A percentile compares a stretch with the other conserved stretches of the same genome.
Evolutionary conservation across 92 coral and sea anemone genomes (phyloP).

Genomic region (Palythoa heliodiscus): DNA sequence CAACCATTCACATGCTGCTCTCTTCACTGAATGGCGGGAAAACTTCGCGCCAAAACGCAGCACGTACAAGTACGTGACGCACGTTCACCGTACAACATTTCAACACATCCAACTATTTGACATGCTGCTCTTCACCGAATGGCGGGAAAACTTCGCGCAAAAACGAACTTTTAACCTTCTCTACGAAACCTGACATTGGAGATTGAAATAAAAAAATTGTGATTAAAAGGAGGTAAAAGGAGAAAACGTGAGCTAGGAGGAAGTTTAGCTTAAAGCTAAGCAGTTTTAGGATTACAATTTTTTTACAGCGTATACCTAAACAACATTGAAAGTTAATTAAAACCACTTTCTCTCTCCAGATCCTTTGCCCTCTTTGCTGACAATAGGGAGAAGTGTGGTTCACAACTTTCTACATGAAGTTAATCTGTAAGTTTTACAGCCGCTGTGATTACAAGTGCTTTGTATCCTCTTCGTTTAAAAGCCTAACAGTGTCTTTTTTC

Average conservation of each 20-base stretch:
- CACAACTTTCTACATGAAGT: conserved; percentile 71
- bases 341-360: conserved; percentile 47
- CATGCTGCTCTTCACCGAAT: no score
- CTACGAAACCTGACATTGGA: no score
- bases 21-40: no score
- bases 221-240: no score
- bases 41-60: no score
- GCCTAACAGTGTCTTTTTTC: not conserved
- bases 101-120: no score
- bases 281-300: not conserved
- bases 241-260: not conserved
- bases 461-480: not conserved
- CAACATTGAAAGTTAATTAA: not conserved
- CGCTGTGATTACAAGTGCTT: not conserved
- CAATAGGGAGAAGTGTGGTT: conserved; percentile 88
- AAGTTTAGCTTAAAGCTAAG: not conserved
- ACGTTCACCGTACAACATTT: no score
- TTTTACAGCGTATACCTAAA: not conserved
- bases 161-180: no score
- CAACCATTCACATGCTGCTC: no score
- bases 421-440: conserved; percentile 58
- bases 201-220: not conserved
- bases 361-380: conserved; percentile 77
- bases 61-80: no score
- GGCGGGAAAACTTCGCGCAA: no score